Evolutionary conservation across 2,113 vertebrate genomes (phyloP), one percentile per base, ranked within the genome.

Genomic region (Xiphophorus couchianus): DNA sequence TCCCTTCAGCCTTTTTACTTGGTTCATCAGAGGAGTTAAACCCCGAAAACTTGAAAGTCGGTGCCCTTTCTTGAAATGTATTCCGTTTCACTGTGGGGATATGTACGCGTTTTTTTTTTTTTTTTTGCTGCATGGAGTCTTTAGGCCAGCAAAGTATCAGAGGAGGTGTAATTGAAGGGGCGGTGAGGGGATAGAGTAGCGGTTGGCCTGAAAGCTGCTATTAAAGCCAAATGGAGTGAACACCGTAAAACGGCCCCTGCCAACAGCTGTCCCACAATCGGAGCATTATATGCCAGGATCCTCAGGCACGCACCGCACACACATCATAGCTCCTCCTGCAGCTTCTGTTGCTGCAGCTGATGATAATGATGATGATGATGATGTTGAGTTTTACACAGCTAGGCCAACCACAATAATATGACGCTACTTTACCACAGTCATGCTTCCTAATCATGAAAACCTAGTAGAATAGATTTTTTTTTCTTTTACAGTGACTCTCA

Each of bases 81-180:
- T 94, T 93, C 83, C 78, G 88, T 93, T 93, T 93, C 92, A 91
- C 90, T 88, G 89, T 78, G 69, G 69, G 78, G 1, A 11, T 33
- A 9, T 25, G n/a, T 62, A 64, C 74, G 64, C 67, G 54, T 73
- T 76, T 28, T 28, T 28, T 28, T 28, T 28, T 28, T 28, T 28
- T 28, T 28, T 28, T 28, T 87, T 82, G 88, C 91, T 88, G 76
- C 44, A 19, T 84, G 44, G 44, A 71, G 86, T 91, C 90, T 92
- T 89, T 81, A 86, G 91, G 90, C 92, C 91, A 90, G 85, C 84
- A 76, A 84, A 90, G 90, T 92, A 93, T 93, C 92, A 93, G 91
- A 91, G 87, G 91, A 91, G 93, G 90, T 92, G 91, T 94, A 93
- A 94, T 93, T 93, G 93, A 94, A 90, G 93, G 91, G 91, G 93